Evolutionary conservation across 2,797 vertebrate species (phyloP).

Genomic region (Limnodromus scolopaceus): DNA sequence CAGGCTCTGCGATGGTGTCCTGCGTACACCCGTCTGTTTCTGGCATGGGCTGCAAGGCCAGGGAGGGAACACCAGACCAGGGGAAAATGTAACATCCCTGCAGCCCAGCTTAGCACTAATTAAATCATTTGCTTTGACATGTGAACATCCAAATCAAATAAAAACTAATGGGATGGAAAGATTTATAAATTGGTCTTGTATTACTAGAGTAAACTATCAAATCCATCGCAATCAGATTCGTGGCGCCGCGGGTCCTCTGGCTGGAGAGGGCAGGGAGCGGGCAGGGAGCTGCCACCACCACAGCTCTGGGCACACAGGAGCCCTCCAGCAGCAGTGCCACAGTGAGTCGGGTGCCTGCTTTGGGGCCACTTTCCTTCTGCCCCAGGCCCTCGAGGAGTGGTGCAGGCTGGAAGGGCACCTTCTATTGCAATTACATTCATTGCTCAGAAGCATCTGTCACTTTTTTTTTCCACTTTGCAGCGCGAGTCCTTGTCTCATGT

Average conservation of each 20-base stretch:
- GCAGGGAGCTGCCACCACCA: neutral
- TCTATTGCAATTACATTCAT: neutral
- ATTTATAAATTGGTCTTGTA: slow-evolving; percentile 14
- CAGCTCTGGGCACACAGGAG: neutral
- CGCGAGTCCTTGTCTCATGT: neutral
- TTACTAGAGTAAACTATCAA: neutral
- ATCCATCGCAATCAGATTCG: neutral
- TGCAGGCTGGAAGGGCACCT: neutral
- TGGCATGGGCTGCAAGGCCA: neutral
- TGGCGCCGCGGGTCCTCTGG: neutral
- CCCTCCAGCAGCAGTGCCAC: neutral
- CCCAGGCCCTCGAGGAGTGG: neutral
- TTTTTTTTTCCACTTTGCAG: neutral
- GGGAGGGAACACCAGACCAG: neutral
- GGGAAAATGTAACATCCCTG: neutral
- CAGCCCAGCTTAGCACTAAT: slow-evolving; percentile 2
- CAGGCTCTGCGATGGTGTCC: neutral
- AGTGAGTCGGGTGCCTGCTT: fast-evolving
- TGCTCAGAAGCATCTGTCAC: slow-evolving; percentile 31
- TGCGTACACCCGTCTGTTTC: fast-evolving
- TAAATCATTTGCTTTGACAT: slow-evolving; percentile 40
- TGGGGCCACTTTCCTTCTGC: neutral
- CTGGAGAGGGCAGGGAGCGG: neutral
- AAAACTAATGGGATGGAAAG: slow-evolving; percentile 54
- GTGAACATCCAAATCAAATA: slow-evolving; percentile 49